Evolutionary conservation across 2,888 invertebrate genomes (phyloP).

Genomic region (Drosophila quinaria): DNA sequence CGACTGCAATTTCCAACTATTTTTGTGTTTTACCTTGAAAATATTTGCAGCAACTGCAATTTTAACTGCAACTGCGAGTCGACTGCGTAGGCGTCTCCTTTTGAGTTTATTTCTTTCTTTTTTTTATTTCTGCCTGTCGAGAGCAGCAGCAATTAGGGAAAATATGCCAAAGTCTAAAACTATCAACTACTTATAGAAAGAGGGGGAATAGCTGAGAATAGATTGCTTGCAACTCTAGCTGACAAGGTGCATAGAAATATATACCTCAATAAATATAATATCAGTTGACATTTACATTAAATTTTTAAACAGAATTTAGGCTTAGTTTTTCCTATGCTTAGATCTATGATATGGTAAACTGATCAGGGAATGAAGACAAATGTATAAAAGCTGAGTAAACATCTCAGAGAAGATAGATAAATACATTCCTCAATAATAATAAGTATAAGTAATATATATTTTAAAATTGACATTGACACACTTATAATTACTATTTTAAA

Average conservation of each 20-base stretch:
- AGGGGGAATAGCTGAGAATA: conserved; percentile 21
- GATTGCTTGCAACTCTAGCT: conserved; percentile 5
- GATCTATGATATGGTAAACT: neutral
- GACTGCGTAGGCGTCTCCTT: conserved; percentile 47
- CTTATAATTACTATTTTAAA: neutral
- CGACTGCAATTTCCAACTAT: conserved; percentile 49
- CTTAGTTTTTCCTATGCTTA: neutral
- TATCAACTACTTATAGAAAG: conserved; percentile 10
- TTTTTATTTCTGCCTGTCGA: neutral
- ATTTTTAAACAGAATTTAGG: neutral
- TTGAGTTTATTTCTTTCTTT: neutral
- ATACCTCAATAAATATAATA: conserved; percentile 2
- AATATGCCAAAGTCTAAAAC: conserved; percentile 18
- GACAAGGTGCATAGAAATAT: conserved; percentile 9
- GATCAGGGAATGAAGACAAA: no score
- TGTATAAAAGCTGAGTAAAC: no score
- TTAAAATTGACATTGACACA: neutral
- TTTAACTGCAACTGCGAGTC: conserved; percentile 3
- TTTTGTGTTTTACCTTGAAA: conserved; percentile 76
- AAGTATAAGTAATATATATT: no score
- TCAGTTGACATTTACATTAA: neutral
- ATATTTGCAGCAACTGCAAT: conserved; percentile 48
- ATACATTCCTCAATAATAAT: no score
- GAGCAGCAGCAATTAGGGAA: conserved; percentile 48
- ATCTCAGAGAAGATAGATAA: no score